Base-by-base conservation (phyloP, 2,797 vertebrate genomes). In the Simalia tracyae region DNA sequence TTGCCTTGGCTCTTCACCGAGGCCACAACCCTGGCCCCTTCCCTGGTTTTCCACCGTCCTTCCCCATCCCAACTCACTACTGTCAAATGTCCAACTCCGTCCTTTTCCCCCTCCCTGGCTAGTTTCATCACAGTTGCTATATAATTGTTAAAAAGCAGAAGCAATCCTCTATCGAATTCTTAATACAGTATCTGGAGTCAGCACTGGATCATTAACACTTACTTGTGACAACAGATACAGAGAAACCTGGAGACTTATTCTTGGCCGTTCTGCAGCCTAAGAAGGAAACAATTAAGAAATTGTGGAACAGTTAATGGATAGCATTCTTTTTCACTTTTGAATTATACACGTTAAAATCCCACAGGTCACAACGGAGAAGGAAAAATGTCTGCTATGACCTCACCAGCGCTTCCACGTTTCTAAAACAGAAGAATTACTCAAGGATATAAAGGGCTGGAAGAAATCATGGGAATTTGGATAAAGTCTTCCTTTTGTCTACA, bases 151-250 rank as follows among this genome's bases (percentile, higher is more conserved):
- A 89, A 36, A 5, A 46, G 12, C 19, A 28, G 11, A 14, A 12
- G 0, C 3, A 2, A 36, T 17, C 2, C 26, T 15, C 26, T 19
- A 4, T 68, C 88, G 89, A 0, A n/a, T 3, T 50, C 17, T 24
- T 46, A 22, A 46, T 4, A 42, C 8, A 81, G 19, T 10, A 22
- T 46, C 19, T 24, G 22, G 19, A 81, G 24, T 24, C 19, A 81
- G 72, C 22, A 4, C 36, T 4, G 57, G 93, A 87, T 57, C 91
- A 3, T 54, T 90, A 92, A 94, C 46, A 96, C 97, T 26, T 98
- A 99, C 99, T 98, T 99, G 99, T 46, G 99, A 99, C 86, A 99
- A 98, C 92, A 99, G 98, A 95, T 99, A 99, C 46, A 99, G 98
- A 6, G 99, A 99, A 94, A 99, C 99, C 28, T 99, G 99, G 66